Base-by-base conservation (phyloP, 2,888 invertebrate species). In the Mayetiola destructor region DNA sequence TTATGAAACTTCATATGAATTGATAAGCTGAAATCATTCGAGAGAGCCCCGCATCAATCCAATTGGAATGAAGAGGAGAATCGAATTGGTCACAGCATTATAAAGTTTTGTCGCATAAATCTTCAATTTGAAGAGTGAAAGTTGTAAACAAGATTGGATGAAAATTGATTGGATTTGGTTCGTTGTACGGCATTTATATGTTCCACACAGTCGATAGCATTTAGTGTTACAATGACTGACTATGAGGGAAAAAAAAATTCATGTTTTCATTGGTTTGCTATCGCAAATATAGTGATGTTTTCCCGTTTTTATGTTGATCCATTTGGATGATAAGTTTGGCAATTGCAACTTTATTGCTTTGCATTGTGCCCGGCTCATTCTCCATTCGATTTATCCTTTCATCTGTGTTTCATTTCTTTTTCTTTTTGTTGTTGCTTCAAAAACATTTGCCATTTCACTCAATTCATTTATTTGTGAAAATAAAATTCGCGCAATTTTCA, bases 61-160 rank as follows among this genome's bases (percentile, higher is more conserved):
- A 27, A 27, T 48, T 42, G 42, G 9, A 48, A 27, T 3, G 48
- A 6, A 16, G 16, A 48, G 29, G 48, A 48, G 48, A n/a, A 27
- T 9, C 16, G 30, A 42, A 53, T 53, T 53, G 53, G 53, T 53
- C 53, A 53, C 53, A 53, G 53, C 53, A 53, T 53, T 53, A 53
- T 53, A 53, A 53, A 53, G 30, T 48, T 48, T 53, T 53, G 53
- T 20, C 53, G 32, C 53, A 53, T 53, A 53, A 32, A 53, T 53
- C 53, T 53, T 53, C 32, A 53, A 53, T 53, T 53, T 27, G 48
- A 48, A 5, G 48, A 48, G 48, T 48, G 48, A 48, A 48, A 48
- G 48, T 48, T 53, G 53, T 53, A 53, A 53, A 53, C 53, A 53
- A 53, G 53, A 53, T 53, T 53, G 29, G 32, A 53, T 48, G 48